phyloP scores from a whole-genome alignment of 2,113 vertebrate species.

The Arvicanthis niloticus region DNA sequence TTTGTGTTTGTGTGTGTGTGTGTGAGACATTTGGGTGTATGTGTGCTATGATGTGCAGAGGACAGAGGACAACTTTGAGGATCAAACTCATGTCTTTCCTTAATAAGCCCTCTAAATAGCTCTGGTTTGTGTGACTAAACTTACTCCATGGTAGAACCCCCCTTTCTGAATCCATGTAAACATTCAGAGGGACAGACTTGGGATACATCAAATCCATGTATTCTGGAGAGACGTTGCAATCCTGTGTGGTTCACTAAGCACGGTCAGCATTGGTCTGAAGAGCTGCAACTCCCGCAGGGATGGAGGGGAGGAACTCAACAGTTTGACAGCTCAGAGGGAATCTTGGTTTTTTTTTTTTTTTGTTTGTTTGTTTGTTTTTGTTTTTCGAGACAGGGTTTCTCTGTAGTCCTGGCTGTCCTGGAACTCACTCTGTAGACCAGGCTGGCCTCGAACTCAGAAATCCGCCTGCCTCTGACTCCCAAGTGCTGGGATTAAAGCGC shows the following conservation, averaged over 20 bases:
- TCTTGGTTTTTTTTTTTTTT: too few relatives aligned
- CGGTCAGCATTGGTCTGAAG: neutral
- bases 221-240: neutral
- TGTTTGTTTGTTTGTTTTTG: too few relatives aligned
- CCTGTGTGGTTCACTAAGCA: neutral
- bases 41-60: neutral
- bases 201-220: neutral
- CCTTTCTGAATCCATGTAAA: slow-evolving; percentile 44
- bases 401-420: too few relatives aligned
- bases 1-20: neutral
- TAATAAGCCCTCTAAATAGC: neutral
- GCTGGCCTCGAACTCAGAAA: too few relatives aligned
- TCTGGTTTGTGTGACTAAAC: neutral
- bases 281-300: neutral
- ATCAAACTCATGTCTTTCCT: too few relatives aligned
- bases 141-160: neutral
- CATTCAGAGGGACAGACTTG: neutral
- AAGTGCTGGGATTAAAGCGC: too few relatives aligned
- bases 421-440: too few relatives aligned
- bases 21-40: neutral
- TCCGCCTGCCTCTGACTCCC: too few relatives aligned
- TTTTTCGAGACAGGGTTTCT: too few relatives aligned
- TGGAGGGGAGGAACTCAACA: neutral
- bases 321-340: neutral
- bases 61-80: neutral